Percentiles rank a stretch among this genome's conserved stretches.
phyloP scores from a whole-genome alignment of 2,113 vertebrate species.

The Corydoras maculifer region DNA sequence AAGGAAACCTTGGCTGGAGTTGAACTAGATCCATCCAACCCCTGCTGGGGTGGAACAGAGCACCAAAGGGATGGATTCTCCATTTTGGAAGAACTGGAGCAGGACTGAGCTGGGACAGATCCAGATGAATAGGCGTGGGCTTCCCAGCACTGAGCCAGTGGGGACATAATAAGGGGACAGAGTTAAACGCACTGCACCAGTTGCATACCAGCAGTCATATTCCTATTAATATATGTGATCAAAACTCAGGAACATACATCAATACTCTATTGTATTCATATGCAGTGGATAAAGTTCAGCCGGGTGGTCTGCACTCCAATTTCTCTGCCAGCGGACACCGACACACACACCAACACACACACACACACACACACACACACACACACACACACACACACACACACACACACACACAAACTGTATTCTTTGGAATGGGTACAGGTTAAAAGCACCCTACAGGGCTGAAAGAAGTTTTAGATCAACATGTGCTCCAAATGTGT shows the following conservation, averaged over 20 bases:
- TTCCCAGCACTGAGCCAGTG: constrained; percentile 42
- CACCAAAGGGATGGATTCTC: constrained; percentile 56
- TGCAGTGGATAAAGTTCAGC: background rate
- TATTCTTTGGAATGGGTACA: constrained; percentile 25
- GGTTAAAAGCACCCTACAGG: constrained; percentile 5
- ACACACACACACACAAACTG: background rate
- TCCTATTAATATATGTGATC: no score
- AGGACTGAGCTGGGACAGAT: constrained; percentile 46
- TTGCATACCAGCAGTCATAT: no score
- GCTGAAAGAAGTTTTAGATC: constrained; percentile 13
- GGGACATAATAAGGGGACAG: constrained; percentile 29
- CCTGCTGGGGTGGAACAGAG: constrained; percentile 39
- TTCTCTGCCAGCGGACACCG: background rate
- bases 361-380: no score
- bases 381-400: no score
- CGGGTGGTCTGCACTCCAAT: constrained; percentile 22
- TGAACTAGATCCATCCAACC: constrained; percentile 50
- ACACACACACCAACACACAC: background rate
- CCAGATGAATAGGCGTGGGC: constrained; percentile 59
- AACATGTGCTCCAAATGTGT: no score
- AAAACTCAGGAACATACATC: no score
- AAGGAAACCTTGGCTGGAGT: constrained; percentile 47
- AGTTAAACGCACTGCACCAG: no score
- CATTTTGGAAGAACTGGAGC: constrained; percentile 58
- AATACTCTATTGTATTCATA: no score